Base-by-base conservation (phyloP, 1,140 invertebrate genomes). In the Drosophila bipectinata region DNA sequence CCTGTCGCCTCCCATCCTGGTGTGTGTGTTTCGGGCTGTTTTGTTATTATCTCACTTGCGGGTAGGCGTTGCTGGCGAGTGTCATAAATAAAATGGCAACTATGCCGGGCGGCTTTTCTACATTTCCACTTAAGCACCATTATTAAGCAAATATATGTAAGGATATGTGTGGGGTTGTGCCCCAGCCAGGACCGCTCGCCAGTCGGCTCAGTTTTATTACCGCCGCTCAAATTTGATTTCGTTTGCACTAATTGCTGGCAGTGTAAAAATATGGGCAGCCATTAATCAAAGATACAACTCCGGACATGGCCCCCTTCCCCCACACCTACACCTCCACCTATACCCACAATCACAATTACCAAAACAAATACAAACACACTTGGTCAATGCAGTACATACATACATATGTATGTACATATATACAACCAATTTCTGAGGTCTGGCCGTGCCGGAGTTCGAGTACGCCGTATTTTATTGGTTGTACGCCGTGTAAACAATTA, bases 51-150 rank as follows among this genome's bases (percentile, higher is more conserved):
- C 83, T 88, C 44, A 18, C 5, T 66, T 61, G 74, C 58, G 76
- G 79, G 76, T 88, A 78, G 83, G 83, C 83, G 83, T 88, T 73
- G 72, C 79, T 57, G 60, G 79, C 76, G 68, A 88, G 83, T 88
- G 83, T 88, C 83, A 88, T 88, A 88, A 88, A 88, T 88, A 88
- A 88, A 88, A 88, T 88, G 79, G 72, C 71, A 88, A 79, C 83
- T 82, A 78, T 79, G 72, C 77, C 41, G 41, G 54, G 62, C 41
- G 21, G 54, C 15, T n/a, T 28, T 55, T 15, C 39, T 44, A 32
- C 60, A 39, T 60, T 48, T 44, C 39, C 64, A 67, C 82, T 77
- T 82, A 79, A 87, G 77, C 78, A 78, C 79, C 66, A 78, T 85
- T 85, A 87, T 87, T 82, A 87, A 71, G 81, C 59, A 69, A 77